phyloP scores from a whole-genome alignment of 2,113 vertebrate genomes.

The Lagopus muta region DNA sequence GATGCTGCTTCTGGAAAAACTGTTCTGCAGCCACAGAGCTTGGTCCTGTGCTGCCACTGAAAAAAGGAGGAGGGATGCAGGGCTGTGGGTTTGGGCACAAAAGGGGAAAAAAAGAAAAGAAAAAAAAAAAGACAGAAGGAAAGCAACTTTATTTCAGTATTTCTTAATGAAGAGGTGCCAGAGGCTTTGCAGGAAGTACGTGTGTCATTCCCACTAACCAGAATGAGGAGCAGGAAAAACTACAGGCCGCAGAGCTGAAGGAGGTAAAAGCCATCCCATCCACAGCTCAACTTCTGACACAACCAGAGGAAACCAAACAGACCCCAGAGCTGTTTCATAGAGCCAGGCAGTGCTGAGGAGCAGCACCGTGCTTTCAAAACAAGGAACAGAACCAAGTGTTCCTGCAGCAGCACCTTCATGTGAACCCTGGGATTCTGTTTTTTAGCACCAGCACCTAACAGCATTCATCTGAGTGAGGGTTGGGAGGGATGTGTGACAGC shows the following conservation, averaged over 20 bases:
- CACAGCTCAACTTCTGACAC: background rate
- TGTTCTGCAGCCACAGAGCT: background rate
- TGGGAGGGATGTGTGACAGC: background rate
- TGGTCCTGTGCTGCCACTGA: background rate
- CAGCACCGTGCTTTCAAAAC: background rate
- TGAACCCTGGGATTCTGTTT: background rate
- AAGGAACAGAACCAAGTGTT: background rate
- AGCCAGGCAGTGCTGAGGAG: slow-evolving; percentile 32
- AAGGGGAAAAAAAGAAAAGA: background rate
- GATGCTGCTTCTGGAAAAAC: slow-evolving; percentile 70
- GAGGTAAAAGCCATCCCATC: background rate
- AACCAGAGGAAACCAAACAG: background rate
- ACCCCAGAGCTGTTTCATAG: background rate
- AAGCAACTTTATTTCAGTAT: background rate
- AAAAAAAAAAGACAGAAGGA: background rate
- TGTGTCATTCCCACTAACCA: rapidly evolving
- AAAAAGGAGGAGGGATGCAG: background rate
- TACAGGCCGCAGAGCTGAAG: background rate
- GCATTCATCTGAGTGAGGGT: background rate
- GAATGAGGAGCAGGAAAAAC: background rate
- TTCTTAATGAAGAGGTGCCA: background rate
- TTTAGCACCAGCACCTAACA: background rate
- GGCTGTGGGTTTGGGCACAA: background rate
- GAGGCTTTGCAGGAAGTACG: background rate
- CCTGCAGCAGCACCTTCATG: background rate